These are phyloP conservation scores for Epinotia ramella DNA, from an alignment of 2,888 invertebrate genomes.

Conservation along the genomic window DNA sequence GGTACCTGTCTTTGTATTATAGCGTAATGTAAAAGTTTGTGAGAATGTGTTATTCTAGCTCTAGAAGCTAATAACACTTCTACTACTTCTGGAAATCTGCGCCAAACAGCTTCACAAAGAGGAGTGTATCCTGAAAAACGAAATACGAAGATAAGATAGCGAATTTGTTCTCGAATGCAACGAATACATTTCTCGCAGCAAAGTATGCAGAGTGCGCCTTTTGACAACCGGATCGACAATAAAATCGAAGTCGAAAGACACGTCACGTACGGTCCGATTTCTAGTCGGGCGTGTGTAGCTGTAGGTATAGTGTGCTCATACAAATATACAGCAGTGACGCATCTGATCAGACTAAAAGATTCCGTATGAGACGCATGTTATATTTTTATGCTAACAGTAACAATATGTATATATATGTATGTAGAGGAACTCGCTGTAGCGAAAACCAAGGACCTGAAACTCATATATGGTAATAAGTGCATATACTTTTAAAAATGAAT, in stretches of 20 bases:
- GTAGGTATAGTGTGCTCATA: too few species aligned
- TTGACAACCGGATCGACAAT: too few species aligned
- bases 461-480: too few species aligned
- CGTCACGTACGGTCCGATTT: too few species aligned
- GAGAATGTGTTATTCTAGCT: constrained; percentile 89
- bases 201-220: too few species aligned
- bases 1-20: constrained; percentile 84
- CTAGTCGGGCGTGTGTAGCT: too few species aligned
- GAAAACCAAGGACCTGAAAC: too few species aligned
- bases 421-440: not conserved
- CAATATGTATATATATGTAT: not conserved
- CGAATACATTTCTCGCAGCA: too few species aligned
- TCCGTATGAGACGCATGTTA: not conserved
- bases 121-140: constrained; percentile 87
- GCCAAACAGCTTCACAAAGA: constrained; percentile 89
- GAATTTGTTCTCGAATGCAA: not conserved
- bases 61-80: constrained; percentile 86
- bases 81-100: constrained; percentile 85
- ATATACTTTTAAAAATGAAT: too few species aligned
- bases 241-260: too few species aligned
- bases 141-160: constrained; percentile 2
- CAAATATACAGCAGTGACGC: too few species aligned
- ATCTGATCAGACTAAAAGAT: not conserved
- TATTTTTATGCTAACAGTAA: not conserved
- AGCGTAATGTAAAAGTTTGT: constrained; percentile 89